Conservation (phyloP, 2,797 vertebrate species). For the Sebastes itinus region DNA sequence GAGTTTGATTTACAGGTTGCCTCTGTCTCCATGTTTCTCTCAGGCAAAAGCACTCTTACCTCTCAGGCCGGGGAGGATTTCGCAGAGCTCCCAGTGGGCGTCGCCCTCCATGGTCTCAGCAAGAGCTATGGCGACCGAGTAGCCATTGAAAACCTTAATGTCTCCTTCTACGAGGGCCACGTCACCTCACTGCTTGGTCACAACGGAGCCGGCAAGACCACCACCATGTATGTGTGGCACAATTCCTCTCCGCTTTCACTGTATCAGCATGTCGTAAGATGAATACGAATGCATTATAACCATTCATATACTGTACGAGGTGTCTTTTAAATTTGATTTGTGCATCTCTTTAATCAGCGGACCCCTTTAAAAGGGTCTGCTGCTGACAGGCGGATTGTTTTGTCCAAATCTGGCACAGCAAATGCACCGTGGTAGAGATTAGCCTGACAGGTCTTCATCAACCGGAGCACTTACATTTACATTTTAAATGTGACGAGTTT, state of each 20-base stretch:
- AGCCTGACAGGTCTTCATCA: slow-evolving; percentile 55
- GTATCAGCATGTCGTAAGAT: slow-evolving; percentile 29
- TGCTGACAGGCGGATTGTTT: slow-evolving; percentile 70
- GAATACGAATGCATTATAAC: slow-evolving; percentile 26
- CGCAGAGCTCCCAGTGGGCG: slow-evolving; percentile 86
- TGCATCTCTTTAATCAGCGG: slow-evolving; percentile 63
- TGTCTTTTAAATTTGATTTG: slow-evolving; percentile 51
- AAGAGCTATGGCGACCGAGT: slow-evolving; percentile 88
- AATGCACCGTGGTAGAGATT: slow-evolving; percentile 50
- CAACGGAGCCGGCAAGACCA: slow-evolving; percentile 98
- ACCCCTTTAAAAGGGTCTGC: slow-evolving; percentile 15
- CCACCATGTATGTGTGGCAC: slow-evolving; percentile 88
- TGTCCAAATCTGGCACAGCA: slow-evolving; percentile 65
- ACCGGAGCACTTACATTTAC: slow-evolving; percentile 58
- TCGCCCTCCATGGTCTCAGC: slow-evolving; percentile 88
- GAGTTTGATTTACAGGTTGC: slow-evolving; percentile 34
- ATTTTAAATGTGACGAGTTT: slow-evolving; percentile 63
- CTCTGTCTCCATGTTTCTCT: slow-evolving; percentile 42
- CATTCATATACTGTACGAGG: slow-evolving; percentile 3
- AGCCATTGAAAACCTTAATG: slow-evolving; percentile 91
- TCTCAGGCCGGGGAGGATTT: slow-evolving; percentile 84
- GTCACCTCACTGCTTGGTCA: slow-evolving; percentile 95
- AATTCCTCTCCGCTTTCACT: background rate
- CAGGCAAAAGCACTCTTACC: slow-evolving; percentile 74
- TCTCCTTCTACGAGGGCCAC: slow-evolving; percentile 94